These are phyloP conservation scores for Ichneumoninae sp. DNA, from an alignment of 2,888 invertebrate species.

Conservation along the genomic window DNA sequence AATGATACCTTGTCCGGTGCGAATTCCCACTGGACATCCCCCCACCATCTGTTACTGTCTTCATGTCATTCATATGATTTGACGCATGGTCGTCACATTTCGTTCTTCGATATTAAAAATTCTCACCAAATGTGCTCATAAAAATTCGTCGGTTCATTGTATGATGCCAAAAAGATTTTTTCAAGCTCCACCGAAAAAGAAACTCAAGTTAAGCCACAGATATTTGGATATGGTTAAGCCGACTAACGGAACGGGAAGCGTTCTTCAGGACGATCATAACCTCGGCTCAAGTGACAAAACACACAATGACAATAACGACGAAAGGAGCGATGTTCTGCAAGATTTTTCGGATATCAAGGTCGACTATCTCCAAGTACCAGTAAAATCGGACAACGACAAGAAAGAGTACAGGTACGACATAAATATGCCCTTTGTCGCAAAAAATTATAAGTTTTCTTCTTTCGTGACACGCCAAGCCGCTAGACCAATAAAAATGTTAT, in stretches of 20 bases:
- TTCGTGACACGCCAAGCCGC: neutral
- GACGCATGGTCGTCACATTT: conserved; percentile 52
- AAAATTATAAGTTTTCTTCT: conserved; percentile 59
- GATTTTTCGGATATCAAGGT: conserved; percentile 65
- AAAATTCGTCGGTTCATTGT: conserved; percentile 51
- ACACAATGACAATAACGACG: conserved; percentile 29
- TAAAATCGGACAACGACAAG: conserved; percentile 91
- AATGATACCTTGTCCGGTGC: too few species aligned
- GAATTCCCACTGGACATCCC: too few species aligned
- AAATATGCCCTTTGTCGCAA: conserved; percentile 66
- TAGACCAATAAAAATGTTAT: neutral
- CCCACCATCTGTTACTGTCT: too few species aligned
- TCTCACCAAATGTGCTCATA: conserved; percentile 58
- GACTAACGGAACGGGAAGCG: conserved; percentile 52
- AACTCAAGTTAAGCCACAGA: conserved; percentile 68
- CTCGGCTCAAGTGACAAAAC: conserved; percentile 40
- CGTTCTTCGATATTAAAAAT: conserved; percentile 33
- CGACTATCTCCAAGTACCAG: conserved; percentile 85
- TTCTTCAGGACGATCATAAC: conserved; percentile 41
- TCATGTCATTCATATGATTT: neutral
- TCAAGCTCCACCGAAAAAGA: conserved; percentile 69
- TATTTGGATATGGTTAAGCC: conserved; percentile 59
- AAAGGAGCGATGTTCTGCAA: conserved; percentile 4
- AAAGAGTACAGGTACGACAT: conserved; percentile 90
- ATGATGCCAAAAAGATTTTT: conserved; percentile 74